These are phyloP conservation scores for Parauchenoglanis punctatus DNA, from an alignment of 2,797 vertebrate genomes.

Conservation along the genomic window DNA sequence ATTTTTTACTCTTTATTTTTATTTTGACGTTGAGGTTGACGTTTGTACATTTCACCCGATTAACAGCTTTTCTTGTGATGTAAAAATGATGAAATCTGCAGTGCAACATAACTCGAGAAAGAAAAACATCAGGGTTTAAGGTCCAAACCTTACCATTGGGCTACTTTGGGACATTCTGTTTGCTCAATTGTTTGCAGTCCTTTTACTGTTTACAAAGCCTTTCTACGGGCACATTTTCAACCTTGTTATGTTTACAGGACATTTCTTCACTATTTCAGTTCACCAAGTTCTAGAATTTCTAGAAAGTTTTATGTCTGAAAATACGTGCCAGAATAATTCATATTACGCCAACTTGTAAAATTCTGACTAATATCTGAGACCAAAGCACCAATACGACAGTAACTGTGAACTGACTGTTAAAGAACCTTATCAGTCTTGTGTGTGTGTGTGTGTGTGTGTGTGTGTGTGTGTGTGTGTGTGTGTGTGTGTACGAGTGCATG, in stretches of 20 bases:
- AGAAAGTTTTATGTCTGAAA: neutral
- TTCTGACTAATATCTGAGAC: neutral
- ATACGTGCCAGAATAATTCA: neutral
- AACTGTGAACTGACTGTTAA: neutral
- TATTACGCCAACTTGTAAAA: neutral
- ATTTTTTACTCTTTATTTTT: neutral
- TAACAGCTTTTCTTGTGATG: neutral
- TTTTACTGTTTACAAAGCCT: constrained; percentile 34
- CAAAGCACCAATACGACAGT: neutral
- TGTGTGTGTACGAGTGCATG: constrained; percentile 32
- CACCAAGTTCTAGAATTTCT: neutral
- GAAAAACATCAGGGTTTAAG: constrained; percentile 30
- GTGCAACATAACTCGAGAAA: neutral
- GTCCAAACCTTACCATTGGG: constrained; percentile 11
- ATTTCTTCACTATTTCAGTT: neutral
- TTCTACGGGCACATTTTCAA: neutral
- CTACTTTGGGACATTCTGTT: constrained; percentile 9
- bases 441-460: constrained; percentile 36
- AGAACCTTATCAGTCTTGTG: constrained; percentile 3
- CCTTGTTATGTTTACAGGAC: neutral
- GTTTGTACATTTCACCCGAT: neutral
- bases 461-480: constrained; percentile 28
- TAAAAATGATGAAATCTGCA: neutral
- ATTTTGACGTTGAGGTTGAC: neutral
- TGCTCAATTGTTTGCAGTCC: constrained; percentile 51